These are phyloP conservation scores for Conus betulinus DNA, from an alignment of 1,140 invertebrate genomes.

Conservation along the genomic window DNA sequence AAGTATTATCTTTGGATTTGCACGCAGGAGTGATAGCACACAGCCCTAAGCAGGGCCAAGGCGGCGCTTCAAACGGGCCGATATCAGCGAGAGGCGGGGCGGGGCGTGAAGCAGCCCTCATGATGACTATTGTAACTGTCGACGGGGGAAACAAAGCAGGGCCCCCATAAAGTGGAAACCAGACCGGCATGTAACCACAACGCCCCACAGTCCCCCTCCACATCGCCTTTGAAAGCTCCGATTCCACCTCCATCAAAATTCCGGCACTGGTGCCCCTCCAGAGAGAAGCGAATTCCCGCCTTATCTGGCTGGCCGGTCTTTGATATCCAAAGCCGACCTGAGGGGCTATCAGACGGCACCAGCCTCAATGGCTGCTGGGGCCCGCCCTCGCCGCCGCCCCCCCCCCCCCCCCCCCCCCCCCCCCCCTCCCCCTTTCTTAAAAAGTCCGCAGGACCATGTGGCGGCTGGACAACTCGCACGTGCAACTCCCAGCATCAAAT, in stretches of 20 bases:
- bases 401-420: not conserved
- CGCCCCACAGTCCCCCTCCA: not conserved
- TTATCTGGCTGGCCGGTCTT: slow-evolving; percentile 2
- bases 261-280: not conserved
- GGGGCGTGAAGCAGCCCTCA: not conserved
- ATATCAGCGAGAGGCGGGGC: not conserved
- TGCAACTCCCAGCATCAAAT: not conserved
- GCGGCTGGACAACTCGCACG: not conserved
- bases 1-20: not conserved
- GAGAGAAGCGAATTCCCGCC: not conserved
- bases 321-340: slow-evolving; percentile 22
- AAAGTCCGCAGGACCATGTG: no score
- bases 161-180: slow-evolving; percentile 12
- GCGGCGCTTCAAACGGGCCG: not conserved
- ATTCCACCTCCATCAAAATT: slow-evolving; percentile 20
- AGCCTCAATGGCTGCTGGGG: not conserved
- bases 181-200: slow-evolving; percentile 13
- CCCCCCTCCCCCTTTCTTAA: not conserved
- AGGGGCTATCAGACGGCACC: slow-evolving; percentile 5
- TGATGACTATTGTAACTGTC: not conserved
- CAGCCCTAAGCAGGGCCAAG: not conserved
- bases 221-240: not conserved
- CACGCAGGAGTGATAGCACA: not conserved
- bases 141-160: not conserved
- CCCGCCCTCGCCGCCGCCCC: not conserved